phyloP scores from a whole-genome alignment of 2,113 vertebrate species.

The Psammodynastes pulverulentus region DNA sequence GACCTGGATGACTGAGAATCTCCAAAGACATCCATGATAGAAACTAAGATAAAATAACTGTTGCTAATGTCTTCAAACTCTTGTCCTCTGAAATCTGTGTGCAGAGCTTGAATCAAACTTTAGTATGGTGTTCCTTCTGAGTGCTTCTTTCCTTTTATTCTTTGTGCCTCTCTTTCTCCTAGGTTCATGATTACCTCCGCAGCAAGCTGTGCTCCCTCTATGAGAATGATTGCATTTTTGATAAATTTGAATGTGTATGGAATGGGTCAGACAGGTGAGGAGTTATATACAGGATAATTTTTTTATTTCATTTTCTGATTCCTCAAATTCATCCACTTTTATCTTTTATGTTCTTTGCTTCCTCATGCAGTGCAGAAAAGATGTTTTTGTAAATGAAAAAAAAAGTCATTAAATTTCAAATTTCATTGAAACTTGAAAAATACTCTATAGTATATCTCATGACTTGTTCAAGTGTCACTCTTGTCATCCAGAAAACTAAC shows the following conservation, averaged over 20 bases:
- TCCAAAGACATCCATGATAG: background rate
- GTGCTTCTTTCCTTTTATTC: background rate
- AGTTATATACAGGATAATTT: background rate
- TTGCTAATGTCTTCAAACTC: background rate
- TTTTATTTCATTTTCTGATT: background rate
- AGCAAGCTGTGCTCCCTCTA: conserved; percentile 95
- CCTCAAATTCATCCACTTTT: background rate
- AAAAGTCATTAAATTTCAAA: background rate
- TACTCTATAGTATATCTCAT: background rate
- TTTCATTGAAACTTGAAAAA: background rate
- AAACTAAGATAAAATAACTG: background rate
- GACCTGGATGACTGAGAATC: no score
- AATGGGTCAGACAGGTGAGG: conserved; percentile 94
- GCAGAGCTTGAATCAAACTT: background rate
- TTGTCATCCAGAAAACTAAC: background rate
- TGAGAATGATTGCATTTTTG: conserved; percentile 97
- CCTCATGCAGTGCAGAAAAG: background rate
- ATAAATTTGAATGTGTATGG: conserved; percentile 98
- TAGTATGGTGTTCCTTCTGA: background rate
- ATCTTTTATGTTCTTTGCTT: background rate
- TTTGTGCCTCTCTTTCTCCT: conserved; percentile 9
- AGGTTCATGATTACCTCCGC: conserved; percentile 95
- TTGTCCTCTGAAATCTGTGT: background rate
- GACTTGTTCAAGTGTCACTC: background rate
- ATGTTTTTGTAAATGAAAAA: background rate